Evolutionary conservation across 2,797 vertebrate genomes (phyloP).

Genomic region (Pseudochirops cupreus): DNA sequence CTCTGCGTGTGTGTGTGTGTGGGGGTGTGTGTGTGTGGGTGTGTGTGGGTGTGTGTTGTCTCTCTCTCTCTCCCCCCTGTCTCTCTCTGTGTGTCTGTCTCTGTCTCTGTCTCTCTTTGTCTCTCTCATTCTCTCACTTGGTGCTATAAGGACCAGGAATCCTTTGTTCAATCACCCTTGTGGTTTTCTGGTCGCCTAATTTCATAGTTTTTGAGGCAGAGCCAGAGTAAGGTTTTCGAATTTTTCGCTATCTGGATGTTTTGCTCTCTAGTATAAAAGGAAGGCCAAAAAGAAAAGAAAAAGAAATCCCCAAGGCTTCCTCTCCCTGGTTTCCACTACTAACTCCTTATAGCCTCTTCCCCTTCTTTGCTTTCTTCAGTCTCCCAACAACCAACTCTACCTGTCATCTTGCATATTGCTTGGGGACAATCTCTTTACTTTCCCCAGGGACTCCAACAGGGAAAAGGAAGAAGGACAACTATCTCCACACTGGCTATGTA

Average conservation of each 20-base stretch:
- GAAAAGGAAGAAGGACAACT: not conserved
- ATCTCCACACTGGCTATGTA: not conserved
- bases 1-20: too few relatives aligned
- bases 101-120: too few relatives aligned
- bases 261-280: not conserved
- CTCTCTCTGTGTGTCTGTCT: too few relatives aligned
- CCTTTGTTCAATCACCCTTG: too few relatives aligned
- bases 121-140: too few relatives aligned
- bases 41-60: too few relatives aligned
- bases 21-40: too few relatives aligned
- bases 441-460: not conserved
- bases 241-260: not conserved
- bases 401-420: not conserved
- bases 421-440: not conserved
- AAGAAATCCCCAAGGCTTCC: not conserved
- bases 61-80: too few relatives aligned
- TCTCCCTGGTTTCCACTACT: not conserved
- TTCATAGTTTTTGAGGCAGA: not conserved
- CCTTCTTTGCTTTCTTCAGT: not conserved
- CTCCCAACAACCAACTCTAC: not conserved
- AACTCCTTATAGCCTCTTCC: not conserved
- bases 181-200: too few relatives aligned
- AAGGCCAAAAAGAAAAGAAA: not conserved
- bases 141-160: too few relatives aligned
- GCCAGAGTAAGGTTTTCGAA: not conserved